Evolutionary conservation across 2,797 vertebrate genomes (phyloP).

Genomic region (Hydrophis major): DNA sequence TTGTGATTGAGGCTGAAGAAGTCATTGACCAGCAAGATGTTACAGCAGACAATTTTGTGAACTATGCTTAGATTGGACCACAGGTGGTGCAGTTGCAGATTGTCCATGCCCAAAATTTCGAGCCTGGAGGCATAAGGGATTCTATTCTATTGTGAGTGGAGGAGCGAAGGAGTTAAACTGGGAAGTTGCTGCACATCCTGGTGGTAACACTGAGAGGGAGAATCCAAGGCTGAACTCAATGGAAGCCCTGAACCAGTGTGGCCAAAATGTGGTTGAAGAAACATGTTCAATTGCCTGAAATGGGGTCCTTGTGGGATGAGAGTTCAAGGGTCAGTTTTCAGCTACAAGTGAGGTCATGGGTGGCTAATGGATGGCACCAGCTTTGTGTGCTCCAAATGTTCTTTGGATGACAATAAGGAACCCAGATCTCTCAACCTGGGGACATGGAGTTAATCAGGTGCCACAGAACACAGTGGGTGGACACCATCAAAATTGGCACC

Average conservation of each 20-base stretch:
- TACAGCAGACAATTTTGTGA: too few relatives aligned
- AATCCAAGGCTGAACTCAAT: neutral
- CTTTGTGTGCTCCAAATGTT: neutral
- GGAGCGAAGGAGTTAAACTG: too few relatives aligned
- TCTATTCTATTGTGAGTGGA: too few relatives aligned
- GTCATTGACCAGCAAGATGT: too few relatives aligned
- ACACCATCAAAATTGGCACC: too few relatives aligned
- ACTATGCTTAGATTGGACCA: too few relatives aligned
- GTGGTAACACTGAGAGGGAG: neutral
- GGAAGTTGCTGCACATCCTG: neutral
- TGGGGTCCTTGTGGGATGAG: neutral
- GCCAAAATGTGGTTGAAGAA: neutral
- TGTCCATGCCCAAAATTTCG: too few relatives aligned
- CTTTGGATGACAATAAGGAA: neutral
- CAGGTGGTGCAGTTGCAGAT: too few relatives aligned
- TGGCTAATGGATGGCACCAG: neutral
- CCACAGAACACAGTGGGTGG: too few relatives aligned
- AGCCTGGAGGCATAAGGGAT: too few relatives aligned
- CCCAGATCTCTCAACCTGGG: neutral
- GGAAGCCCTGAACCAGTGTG: neutral
- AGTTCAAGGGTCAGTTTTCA: neutral
- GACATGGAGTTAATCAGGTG: neutral
- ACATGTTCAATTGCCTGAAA: neutral
- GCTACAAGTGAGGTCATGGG: neutral
- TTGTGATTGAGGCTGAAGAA: too few relatives aligned